These are phyloP conservation scores for Neomorphus geoffroyi DNA, from an alignment of 2,797 vertebrate genomes.

Conservation along the genomic window DNA sequence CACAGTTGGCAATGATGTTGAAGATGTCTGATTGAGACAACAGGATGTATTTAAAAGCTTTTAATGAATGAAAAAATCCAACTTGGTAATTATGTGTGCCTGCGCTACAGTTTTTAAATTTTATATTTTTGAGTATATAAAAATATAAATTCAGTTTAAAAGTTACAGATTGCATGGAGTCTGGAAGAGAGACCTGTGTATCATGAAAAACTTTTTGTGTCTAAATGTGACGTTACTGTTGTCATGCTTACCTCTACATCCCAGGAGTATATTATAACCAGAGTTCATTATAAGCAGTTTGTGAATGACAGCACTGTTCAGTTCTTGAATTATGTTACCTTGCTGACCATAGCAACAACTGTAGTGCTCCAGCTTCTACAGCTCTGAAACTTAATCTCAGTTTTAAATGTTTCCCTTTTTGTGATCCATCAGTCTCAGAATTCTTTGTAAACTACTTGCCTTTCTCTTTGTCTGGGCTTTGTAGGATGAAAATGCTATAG, in stretches of 20 bases:
- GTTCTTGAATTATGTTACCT: not conserved
- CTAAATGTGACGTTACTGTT: not conserved
- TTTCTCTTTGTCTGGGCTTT: accelerated
- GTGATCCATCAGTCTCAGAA: not conserved
- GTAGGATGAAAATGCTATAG: not conserved
- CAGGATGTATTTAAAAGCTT: not conserved
- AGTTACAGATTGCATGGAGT: not conserved
- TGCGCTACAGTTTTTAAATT: not conserved
- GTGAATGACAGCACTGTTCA: not conserved
- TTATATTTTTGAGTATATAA: not conserved
- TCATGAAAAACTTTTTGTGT: not conserved
- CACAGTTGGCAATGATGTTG: not conserved
- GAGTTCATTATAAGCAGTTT: not conserved
- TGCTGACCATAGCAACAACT: not conserved
- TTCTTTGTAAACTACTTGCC: not conserved
- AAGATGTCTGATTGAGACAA: not conserved
- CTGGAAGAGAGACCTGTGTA: not conserved
- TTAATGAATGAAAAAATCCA: not conserved
- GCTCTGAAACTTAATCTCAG: not conserved
- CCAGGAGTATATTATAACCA: not conserved
- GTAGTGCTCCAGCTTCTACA: not conserved
- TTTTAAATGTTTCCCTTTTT: not conserved
- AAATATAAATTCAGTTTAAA: not conserved
- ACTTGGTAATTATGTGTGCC: not conserved
- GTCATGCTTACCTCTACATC: not conserved